Evolutionary conservation across 2,113 vertebrate genomes (phyloP).

Genomic region (Balaenoptera acutorostrata): DNA sequence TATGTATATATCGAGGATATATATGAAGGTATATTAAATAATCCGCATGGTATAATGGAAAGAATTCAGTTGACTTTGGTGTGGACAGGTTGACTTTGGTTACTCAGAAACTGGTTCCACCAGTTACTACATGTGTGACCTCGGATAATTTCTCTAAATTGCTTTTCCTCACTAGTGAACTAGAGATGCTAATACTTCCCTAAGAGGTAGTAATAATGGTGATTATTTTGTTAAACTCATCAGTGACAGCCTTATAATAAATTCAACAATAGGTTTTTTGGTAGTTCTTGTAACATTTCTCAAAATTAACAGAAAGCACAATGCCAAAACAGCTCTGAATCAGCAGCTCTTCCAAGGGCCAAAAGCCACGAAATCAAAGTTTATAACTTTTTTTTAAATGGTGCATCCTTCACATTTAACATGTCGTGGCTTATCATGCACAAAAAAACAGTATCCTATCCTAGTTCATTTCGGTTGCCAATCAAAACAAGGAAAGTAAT

Average conservation of each 20-base stretch:
- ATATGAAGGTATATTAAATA: not conserved
- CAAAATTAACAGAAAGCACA: not conserved
- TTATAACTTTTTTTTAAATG: not conserved
- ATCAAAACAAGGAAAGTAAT: not conserved
- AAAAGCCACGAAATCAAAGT: not conserved
- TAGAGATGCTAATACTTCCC: not conserved
- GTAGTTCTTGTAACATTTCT: not conserved
- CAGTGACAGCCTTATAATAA: not conserved
- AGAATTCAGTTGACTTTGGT: not conserved
- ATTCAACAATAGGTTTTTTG: not conserved
- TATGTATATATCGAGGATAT: not conserved
- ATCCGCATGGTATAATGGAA: not conserved
- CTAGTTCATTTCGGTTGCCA: not conserved
- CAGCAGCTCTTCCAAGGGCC: not conserved
- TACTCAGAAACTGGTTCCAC: not conserved
- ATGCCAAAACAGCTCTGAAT: not conserved
- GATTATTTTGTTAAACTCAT: not conserved
- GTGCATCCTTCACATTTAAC: not conserved
- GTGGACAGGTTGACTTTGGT: not conserved
- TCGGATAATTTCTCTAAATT: not conserved
- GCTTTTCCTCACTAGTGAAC: not conserved
- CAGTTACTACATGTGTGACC: not conserved
- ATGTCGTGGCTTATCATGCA: not conserved
- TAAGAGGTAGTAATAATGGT: not conserved
- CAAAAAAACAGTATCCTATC: not conserved